Evolutionary conservation across 2,797 vertebrate genomes (phyloP).

Genomic region (Brotula barbata): DNA sequence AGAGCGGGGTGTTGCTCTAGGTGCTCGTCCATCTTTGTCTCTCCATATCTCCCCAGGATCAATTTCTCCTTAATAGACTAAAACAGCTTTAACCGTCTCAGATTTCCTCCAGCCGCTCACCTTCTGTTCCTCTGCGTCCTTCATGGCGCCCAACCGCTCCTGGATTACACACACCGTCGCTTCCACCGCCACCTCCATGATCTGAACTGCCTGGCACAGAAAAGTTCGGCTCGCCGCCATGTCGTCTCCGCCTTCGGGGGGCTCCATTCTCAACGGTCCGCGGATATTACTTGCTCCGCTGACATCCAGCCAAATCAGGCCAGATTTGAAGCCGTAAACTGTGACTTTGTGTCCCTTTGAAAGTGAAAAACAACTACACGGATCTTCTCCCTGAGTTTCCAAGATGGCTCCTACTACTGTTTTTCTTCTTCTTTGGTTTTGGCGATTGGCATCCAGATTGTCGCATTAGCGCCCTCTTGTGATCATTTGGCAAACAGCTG

Average conservation of each 20-base stretch:
- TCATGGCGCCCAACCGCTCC: background rate
- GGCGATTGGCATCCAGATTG: background rate
- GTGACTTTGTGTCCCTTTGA: background rate
- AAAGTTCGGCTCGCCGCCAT: conserved; percentile 39
- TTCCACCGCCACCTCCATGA: conserved; percentile 54
- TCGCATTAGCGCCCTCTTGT: no score
- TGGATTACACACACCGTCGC: conserved; percentile 16
- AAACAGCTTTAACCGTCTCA: no score
- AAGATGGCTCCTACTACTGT: background rate
- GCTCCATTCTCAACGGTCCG: conserved; percentile 6
- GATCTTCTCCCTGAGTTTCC: background rate
- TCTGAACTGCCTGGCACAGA: conserved; percentile 43
- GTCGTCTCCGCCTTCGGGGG: background rate
- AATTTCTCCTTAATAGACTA: background rate
- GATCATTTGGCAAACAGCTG: no score
- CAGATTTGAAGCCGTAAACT: no score
- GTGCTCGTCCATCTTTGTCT: background rate
- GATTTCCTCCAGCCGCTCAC: background rate
- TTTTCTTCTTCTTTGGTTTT: no score
- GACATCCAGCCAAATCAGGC: background rate
- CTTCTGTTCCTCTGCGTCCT: background rate
- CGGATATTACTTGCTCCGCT: background rate
- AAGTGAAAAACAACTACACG: background rate
- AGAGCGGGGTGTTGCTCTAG: conserved; percentile 27
- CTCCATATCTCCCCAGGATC: background rate